A percentile compares a stretch with the other conserved stretches of the same genome.
Evolutionary conservation across 1,140 invertebrate species (phyloP).

Genomic region (Papilio dardanus): DNA sequence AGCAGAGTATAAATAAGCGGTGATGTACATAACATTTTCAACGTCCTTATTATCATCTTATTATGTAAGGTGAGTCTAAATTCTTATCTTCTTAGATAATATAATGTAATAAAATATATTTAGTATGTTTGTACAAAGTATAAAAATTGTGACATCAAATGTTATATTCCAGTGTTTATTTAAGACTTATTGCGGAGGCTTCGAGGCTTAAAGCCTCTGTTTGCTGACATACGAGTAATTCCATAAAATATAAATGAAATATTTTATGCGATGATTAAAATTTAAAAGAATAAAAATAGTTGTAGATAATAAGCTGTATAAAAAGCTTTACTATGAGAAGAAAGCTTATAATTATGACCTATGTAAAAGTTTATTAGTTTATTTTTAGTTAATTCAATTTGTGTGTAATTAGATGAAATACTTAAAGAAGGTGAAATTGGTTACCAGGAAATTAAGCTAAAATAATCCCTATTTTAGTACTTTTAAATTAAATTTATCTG

Average conservation of each 20-base stretch:
- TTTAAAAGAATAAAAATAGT: neutral
- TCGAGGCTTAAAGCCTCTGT: neutral
- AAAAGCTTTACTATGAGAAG: too few relatives aligned
- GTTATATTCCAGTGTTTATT: conserved; percentile 11
- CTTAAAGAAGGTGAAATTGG: conserved; percentile 1
- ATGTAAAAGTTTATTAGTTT: neutral
- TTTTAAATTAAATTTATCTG: neutral
- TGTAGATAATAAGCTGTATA: neutral
- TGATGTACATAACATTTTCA: neutral
- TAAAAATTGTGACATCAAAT: conserved; percentile 22
- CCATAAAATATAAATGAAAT: neutral
- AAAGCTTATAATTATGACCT: neutral
- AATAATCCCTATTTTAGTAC: neutral
- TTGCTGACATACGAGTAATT: conserved; percentile 5
- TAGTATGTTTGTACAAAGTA: conserved; percentile 4
- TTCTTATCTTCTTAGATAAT: conserved; percentile 17
- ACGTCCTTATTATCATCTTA: neutral
- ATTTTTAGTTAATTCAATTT: neutral
- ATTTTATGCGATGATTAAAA: neutral
- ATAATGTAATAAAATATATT: conserved; percentile 14
- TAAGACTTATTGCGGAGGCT: neutral
- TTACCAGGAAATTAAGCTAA: neutral
- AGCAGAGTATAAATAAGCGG: neutral
- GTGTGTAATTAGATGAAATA: neutral
- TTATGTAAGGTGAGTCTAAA: conserved; percentile 19